Base-by-base conservation (phyloP, 2,113 vertebrate species). In the Periophthalmodon schlosseri region DNA sequence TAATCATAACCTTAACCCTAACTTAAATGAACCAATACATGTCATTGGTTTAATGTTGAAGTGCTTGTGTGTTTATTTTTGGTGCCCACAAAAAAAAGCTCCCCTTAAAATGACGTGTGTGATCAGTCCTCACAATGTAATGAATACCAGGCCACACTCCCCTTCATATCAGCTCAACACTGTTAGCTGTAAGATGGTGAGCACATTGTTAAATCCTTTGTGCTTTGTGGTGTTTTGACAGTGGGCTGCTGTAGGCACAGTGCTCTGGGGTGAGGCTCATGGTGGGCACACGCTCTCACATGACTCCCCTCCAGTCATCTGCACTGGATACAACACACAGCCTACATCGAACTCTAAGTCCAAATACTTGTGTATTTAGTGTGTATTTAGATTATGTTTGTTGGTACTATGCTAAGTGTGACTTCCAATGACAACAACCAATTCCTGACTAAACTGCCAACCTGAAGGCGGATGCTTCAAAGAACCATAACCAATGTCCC, bases 201-300 rank as follows among this genome's bases (percentile, higher is more conserved):
- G 5, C 4, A 56, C 10, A 63, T 18, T 34, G 28, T 63, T 33
- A 21, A 33, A 18, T 8, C 60, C 60, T 63, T 18, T 63, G 60
- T 63, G 7, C 24, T 34, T 24, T 63, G 60, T 63, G 60, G 28
- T 63, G 33, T 63, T 63, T 33, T 63, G 47, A 46, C 15, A 33
- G 69, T 70, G 52, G n/a, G 2, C 28, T 56, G 49, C n/a, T 33
- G 33, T 5, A 56, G 52, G n/a, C 65, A 23, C 28, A 65, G 49
- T 1, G 15, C n/a, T 16, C 34, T 74, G n/a, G 20, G 47, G 54
- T 33, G 21, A 56, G 76, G 47, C n/a, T 50, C 61, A 57, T 68
- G 54, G 75, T 61, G 70, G 57, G 60, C 60, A 63, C 72, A 60
- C 54, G 47, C 61, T 18, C 61, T n/a, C 78, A 72, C 72, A 73